Conservation (phyloP, 2,888 invertebrate species). For the Oasisia sp. region DNA sequence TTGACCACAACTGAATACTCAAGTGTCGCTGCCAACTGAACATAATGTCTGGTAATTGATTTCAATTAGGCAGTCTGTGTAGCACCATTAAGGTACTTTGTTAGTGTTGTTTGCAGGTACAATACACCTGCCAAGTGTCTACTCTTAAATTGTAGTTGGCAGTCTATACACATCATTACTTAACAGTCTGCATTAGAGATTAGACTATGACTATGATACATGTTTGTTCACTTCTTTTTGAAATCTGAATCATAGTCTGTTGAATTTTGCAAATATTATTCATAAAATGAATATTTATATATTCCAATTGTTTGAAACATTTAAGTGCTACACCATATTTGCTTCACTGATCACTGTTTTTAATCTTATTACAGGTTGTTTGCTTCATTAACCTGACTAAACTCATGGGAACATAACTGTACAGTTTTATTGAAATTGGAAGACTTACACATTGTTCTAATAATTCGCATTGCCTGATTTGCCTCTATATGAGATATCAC, state of each 20-base stretch:
- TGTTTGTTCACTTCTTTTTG: neutral
- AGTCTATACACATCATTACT: conserved; percentile 14
- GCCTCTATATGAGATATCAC: no score
- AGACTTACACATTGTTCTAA: no score
- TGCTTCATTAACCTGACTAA: no score
- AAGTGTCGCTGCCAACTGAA: neutral
- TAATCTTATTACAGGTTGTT: no score
- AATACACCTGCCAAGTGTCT: conserved; percentile 7
- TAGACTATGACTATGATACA: neutral
- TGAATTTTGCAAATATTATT: no score
- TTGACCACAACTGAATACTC: neutral
- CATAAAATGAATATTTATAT: no score
- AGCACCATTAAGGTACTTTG: neutral
- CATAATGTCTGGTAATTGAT: conserved; percentile 3
- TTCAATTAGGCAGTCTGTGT: neutral
- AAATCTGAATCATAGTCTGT: neutral
- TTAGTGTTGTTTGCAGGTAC: neutral
- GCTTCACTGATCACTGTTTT: no score
- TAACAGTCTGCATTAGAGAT: neutral
- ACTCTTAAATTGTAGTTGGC: neutral
- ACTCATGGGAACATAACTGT: no score
- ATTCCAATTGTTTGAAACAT: no score
- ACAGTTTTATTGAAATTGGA: no score
- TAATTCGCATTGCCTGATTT: no score
- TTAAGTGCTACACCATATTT: no score